Evolutionary conservation across 2,888 invertebrate genomes (phyloP), one percentile per base, ranked within the genome.

Genomic region (Toxonevra muliebris): DNA sequence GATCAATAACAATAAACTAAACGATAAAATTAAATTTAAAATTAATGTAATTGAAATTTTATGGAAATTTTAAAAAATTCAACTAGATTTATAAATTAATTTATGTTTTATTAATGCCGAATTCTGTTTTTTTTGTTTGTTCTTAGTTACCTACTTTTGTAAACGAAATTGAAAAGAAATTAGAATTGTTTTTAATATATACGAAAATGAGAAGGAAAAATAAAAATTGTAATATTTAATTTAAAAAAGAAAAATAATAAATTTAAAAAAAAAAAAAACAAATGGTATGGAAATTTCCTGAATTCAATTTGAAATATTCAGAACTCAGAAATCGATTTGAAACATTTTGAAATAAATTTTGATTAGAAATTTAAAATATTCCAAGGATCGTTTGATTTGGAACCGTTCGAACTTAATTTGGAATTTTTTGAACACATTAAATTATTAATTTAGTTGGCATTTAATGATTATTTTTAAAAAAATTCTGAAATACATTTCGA

Each of bases 1-100:
- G 73, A 75, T 69, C 76, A 74, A 75, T 73, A 48, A 13, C 15
- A n/a, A 15, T 15, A 10, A 10, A 4, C 48, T 48, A 13, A 13
- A 15, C 48, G 0, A 7, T 13, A 48, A 15, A 15, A 48, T 8
- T 48, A 48, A n/a, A 54, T 54, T 54, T 54, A 4, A n/a, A 83
- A 79, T 61, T 68, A 68, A 65, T 11, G 30, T 48, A 12, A 63
- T 41, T 43, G n/a, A 41, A 43, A 15, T 15, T 52, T 61, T 50
- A 48, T 19, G 43, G n/a, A 19, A 60, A 48, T 45, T 48, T 17
- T n/a, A 15, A 12, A 41, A 59, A 42, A 30, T 48, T 48, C 8
- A 48, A 15, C 4, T 48, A 30, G 30, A 4, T 4, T 30, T 30
- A 30, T 4, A 4, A 30, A 30, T 30, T 30, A 30, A 30, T 30